These are phyloP conservation scores for Micoletzkya japonica DNA, from an alignment of 2,888 invertebrate genomes.

Conservation along the genomic window DNA sequence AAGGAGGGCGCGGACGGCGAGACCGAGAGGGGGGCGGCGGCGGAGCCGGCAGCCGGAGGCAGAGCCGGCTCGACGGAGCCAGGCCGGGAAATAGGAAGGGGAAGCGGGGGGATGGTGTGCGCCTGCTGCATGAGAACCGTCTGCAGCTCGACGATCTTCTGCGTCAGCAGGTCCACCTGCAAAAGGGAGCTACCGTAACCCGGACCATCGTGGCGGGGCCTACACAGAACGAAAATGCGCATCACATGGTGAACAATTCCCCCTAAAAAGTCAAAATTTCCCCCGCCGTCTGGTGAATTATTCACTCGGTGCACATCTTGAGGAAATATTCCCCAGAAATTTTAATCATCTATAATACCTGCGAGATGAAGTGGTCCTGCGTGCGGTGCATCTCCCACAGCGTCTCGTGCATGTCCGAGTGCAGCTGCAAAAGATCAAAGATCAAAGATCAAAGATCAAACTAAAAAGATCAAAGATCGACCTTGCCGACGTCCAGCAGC, in stretches of 20 bases:
- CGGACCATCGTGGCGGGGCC: background rate
- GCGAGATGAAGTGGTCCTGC: slow-evolving; percentile 61
- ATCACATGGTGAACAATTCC: no score
- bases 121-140: slow-evolving; percentile 31
- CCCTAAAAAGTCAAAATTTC: no score
- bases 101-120: slow-evolving; percentile 4
- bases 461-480: slow-evolving; percentile 64
- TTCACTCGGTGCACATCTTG: no score
- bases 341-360: slow-evolving; percentile 30
- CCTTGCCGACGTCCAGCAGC: slow-evolving; percentile 99
- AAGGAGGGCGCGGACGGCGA: slow-evolving; percentile 25
- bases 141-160: slow-evolving; percentile 59
- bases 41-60: background rate
- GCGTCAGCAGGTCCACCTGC: slow-evolving; percentile 57
- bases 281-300: no score
- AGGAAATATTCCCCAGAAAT: no score
- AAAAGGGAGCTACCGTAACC: background rate
- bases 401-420: slow-evolving; percentile 63
- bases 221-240: background rate
- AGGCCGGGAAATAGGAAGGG: background rate
- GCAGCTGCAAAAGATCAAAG: slow-evolving; percentile 45
- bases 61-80: background rate
- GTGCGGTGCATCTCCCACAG: slow-evolving; percentile 62
- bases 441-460: background rate
- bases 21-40: background rate